phyloP scores from a whole-genome alignment of 1,140 invertebrate species.

The Leptopilina boulardi region DNA sequence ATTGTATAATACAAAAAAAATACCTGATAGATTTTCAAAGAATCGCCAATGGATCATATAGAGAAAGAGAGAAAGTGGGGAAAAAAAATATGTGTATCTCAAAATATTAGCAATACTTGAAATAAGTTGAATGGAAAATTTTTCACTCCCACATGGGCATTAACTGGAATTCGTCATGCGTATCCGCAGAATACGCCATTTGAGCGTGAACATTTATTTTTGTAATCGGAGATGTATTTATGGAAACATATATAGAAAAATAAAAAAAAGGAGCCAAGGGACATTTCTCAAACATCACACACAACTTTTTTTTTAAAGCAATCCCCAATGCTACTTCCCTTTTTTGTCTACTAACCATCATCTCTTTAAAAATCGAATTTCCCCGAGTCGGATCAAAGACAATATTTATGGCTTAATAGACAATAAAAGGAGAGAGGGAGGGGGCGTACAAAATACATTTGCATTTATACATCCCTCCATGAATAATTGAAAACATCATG shows the following conservation, averaged over 20 bases:
- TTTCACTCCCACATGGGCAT: background rate
- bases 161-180: background rate
- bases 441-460: background rate
- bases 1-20: too few relatives aligned
- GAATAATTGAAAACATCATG: background rate
- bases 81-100: too few relatives aligned
- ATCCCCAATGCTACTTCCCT: background rate
- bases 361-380: background rate
- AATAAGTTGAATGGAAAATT: background rate
- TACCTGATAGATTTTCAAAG: too few relatives aligned
- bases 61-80: too few relatives aligned
- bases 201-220: slow-evolving; percentile 15
- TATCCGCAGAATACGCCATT: background rate
- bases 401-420: slow-evolving; percentile 51
- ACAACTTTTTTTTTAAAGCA: background rate
- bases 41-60: too few relatives aligned
- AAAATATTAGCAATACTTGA: background rate
- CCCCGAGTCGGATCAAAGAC: slow-evolving; percentile 6
- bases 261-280: background rate
- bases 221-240: slow-evolving; percentile 42
- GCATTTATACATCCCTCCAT: background rate
- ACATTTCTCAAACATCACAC: background rate
- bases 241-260: slow-evolving; percentile 38
- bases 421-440: slow-evolving; percentile 42
- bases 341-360: background rate